Conservation (phyloP, 30 jellyfish, hydroid and myxozoan species). For the Catostylus mosaicus region DNA sequence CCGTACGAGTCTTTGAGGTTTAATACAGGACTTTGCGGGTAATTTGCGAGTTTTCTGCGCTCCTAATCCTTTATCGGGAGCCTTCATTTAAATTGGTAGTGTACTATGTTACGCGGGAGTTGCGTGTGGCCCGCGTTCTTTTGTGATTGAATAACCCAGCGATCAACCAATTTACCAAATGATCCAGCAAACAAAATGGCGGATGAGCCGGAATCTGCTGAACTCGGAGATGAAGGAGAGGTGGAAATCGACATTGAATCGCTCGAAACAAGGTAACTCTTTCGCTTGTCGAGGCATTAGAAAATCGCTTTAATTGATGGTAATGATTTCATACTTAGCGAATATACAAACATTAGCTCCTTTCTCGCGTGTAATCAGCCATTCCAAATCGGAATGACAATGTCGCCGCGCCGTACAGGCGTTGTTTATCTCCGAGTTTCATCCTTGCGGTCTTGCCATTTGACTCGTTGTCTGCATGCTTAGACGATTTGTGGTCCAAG, state of each 20-base stretch:
- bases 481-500: constrained; percentile 25
- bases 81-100: background rate
- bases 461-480: constrained; percentile 16
- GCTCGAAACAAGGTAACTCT: constrained; percentile 31
- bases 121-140: constrained; percentile 48
- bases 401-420: constrained; percentile 79
- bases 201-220: constrained; percentile 76
- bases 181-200: constrained; percentile 77
- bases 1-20: constrained; percentile 8
- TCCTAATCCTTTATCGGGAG: background rate
- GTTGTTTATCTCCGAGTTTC: constrained; percentile 62
- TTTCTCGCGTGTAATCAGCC: constrained; percentile 57
- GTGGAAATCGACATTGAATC: constrained; percentile 58
- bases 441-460: constrained; percentile 51
- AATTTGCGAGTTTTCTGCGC: constrained; percentile 3
- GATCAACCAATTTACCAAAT: constrained; percentile 71
- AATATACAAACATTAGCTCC: constrained; percentile 31
- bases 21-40: constrained; percentile 9
- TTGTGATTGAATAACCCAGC: constrained; percentile 52
- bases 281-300: background rate
- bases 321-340: background rate
- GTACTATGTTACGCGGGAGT: background rate
- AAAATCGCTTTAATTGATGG: background rate
- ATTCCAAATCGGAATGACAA: constrained; percentile 50
- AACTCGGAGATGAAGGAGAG: constrained; percentile 67